Conservation (phyloP, 2,888 invertebrate genomes). For the Palloptera scutellata region DNA sequence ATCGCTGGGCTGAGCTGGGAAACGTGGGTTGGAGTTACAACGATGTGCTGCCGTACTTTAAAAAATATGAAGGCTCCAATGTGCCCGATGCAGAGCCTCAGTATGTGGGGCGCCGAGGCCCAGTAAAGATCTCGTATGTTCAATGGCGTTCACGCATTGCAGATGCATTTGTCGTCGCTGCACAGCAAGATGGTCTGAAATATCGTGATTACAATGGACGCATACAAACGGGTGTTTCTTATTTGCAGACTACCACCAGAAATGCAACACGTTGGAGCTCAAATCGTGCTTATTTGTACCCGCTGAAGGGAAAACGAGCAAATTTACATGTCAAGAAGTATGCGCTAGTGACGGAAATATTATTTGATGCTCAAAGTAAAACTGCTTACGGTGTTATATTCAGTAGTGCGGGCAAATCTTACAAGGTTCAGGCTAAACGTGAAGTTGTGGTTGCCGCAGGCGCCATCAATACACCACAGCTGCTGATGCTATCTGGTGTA, state of each 20-base stretch:
- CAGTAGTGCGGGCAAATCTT: slow-evolving; percentile 62
- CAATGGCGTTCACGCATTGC: slow-evolving; percentile 68
- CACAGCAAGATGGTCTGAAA: slow-evolving; percentile 69
- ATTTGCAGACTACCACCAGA: slow-evolving; percentile 69
- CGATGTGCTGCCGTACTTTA: slow-evolving; percentile 77
- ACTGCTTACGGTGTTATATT: slow-evolving; percentile 69
- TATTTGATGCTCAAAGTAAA: slow-evolving; percentile 66
- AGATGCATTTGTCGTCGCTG: slow-evolving; percentile 71
- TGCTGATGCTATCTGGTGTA: slow-evolving; percentile 81
- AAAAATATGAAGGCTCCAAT: slow-evolving; percentile 76
- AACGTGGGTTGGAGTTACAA: slow-evolving; percentile 78
- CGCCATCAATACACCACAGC: slow-evolving; percentile 81
- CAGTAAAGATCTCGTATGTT: slow-evolving; percentile 67
- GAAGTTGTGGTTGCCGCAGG: slow-evolving; percentile 81
- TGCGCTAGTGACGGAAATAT: slow-evolving; percentile 67
- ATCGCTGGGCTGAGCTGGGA: slow-evolving; percentile 76
- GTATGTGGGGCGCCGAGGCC: slow-evolving; percentile 67
- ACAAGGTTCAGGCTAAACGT: slow-evolving; percentile 67
- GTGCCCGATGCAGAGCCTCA: slow-evolving; percentile 65
- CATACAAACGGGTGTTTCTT: slow-evolving; percentile 69
- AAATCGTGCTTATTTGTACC: slow-evolving; percentile 70
- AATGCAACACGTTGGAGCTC: slow-evolving; percentile 69
- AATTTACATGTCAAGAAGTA: slow-evolving; percentile 69
- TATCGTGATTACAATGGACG: slow-evolving; percentile 74
- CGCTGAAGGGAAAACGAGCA: slow-evolving; percentile 63